These are phyloP conservation scores for Rostratula benghalensis DNA, from an alignment of 2,113 vertebrate genomes.

Conservation along the genomic window DNA sequence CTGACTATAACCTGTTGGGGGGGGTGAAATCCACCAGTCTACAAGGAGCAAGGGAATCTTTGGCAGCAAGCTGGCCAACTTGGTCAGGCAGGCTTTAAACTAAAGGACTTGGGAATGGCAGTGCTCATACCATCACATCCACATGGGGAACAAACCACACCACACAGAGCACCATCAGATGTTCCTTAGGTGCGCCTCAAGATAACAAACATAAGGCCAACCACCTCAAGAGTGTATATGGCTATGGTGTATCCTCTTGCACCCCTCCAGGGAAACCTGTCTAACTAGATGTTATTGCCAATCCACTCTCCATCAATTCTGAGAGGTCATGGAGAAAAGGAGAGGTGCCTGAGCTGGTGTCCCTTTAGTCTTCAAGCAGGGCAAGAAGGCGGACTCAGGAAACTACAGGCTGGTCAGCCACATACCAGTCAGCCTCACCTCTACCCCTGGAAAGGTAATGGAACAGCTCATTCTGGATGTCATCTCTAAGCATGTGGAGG, in stretches of 20 bases:
- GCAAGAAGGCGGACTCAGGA: background rate
- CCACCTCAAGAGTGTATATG: background rate
- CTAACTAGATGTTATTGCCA: background rate
- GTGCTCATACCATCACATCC: background rate
- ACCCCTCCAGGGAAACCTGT: background rate
- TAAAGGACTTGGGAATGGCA: background rate
- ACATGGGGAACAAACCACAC: background rate
- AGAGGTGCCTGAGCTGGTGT: background rate
- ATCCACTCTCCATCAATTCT: background rate
- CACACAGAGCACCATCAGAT: background rate
- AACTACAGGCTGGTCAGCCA: background rate
- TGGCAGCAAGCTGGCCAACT: background rate
- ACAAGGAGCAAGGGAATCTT: background rate
- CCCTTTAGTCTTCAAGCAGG: background rate
- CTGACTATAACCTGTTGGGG: background rate
- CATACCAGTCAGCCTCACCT: background rate
- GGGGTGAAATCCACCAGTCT: background rate
- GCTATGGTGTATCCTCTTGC: too few relatives aligned
- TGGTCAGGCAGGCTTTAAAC: background rate
- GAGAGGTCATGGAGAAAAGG: background rate
- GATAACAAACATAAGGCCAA: background rate
- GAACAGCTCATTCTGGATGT: background rate
- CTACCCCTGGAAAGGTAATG: background rate
- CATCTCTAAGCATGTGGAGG: background rate
- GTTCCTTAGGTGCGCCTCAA: background rate